Conservation (phyloP, 2,113 vertebrate genomes). For the Hyaena hyaena region DNA sequence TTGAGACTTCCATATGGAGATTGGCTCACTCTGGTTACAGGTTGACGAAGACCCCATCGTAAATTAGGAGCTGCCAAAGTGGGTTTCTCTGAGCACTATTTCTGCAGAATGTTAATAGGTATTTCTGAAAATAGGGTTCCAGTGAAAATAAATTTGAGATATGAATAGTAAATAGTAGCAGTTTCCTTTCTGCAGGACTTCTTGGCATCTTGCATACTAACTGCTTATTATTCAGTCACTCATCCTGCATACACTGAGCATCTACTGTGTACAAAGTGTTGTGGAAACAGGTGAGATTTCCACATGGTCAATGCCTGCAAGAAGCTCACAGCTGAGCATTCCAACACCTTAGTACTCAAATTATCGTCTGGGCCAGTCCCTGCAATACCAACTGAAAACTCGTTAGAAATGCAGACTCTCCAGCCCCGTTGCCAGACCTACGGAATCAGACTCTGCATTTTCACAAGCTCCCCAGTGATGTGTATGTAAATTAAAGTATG, state of each 20-base stretch:
- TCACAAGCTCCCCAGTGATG: neutral
- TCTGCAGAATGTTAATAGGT: constrained; percentile 56
- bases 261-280: neutral
- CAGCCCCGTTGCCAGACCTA: neutral
- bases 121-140: constrained; percentile 61
- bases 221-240: constrained; percentile 42
- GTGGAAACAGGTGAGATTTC: constrained; percentile 17
- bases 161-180: constrained; percentile 21
- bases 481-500: neutral
- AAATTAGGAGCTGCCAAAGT: neutral
- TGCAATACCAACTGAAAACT: neutral
- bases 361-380: neutral
- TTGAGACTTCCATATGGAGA: constrained; percentile 23
- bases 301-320: neutral
- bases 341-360: neutral
- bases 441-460: neutral
- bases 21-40: neutral
- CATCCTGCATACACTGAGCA: neutral
- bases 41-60: neutral
- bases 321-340: neutral
- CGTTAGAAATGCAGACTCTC: neutral
- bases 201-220: constrained; percentile 46
- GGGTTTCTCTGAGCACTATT: constrained; percentile 45
- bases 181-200: constrained; percentile 36
- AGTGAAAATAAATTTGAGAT: constrained; percentile 49